These are phyloP conservation scores for Ariopsis seemanni DNA, from an alignment of 2,113 vertebrate species.

Conservation along the genomic window DNA sequence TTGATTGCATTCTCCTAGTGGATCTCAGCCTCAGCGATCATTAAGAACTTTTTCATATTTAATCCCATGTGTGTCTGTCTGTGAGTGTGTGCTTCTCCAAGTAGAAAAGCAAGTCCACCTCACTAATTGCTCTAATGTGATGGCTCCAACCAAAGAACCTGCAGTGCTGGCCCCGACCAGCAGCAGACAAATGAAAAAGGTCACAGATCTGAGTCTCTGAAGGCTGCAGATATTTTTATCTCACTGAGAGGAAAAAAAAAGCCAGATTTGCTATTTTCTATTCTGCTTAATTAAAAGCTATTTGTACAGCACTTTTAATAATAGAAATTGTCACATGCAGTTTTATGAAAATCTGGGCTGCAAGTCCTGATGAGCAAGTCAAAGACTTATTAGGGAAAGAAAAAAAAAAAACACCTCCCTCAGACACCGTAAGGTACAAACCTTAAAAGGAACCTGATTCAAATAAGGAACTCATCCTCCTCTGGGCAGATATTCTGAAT, in stretches of 20 bases:
- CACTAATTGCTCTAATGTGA: conserved; percentile 73
- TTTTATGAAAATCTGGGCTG: conserved; percentile 4
- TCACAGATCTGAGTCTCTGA: conserved; percentile 55
- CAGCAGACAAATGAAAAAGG: conserved; percentile 58
- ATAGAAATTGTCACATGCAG: not conserved
- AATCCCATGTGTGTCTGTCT: not conserved
- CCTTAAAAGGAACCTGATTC: not conserved
- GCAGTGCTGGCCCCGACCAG: conserved; percentile 62
- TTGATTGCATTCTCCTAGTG: conserved; percentile 8
- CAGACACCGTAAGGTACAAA: not conserved
- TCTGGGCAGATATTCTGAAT: not conserved
- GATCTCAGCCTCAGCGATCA: conserved; percentile 10
- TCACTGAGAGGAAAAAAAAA: conserved; percentile 51
- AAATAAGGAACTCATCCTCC: not conserved
- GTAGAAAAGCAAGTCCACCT: conserved; percentile 48
- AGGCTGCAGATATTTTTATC: conserved; percentile 59
- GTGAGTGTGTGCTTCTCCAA: conserved; percentile 26
- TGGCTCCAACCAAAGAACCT: conserved; percentile 58
- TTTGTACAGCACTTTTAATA: not conserved
- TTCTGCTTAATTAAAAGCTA: conserved; percentile 27
- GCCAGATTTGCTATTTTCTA: conserved; percentile 45
- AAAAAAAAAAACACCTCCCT: not conserved
- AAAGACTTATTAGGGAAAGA: not conserved
- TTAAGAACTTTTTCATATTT: conserved; percentile 21
- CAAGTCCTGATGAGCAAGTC: not conserved